phyloP scores from a whole-genome alignment of 2,797 vertebrate genomes.

The Micrastur ruficollis region DNA sequence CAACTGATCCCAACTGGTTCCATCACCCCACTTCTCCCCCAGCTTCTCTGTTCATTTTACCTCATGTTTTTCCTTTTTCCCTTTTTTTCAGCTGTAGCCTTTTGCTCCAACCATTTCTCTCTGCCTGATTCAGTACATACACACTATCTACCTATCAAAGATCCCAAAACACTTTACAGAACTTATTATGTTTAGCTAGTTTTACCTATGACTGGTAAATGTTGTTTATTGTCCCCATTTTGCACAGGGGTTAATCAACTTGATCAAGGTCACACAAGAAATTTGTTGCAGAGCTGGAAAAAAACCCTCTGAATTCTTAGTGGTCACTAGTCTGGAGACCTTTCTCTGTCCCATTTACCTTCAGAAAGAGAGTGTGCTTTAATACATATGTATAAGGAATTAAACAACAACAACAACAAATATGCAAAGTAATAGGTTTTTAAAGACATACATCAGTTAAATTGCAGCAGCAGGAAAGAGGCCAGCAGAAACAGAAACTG shows the following conservation, averaged over 20 bases:
- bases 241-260: neutral
- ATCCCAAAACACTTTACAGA: neutral
- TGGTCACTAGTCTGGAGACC: neutral
- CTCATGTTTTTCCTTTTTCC: neutral
- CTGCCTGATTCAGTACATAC: neutral
- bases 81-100: neutral
- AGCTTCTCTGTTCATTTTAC: neutral
- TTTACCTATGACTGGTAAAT: neutral
- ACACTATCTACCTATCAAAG: neutral
- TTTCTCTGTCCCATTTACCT: neutral
- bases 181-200: neutral
- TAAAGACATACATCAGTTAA: slow-evolving; percentile 25
- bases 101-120: neutral
- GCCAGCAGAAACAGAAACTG: slow-evolving; percentile 68
- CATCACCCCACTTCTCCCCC: neutral
- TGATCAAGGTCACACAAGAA: neutral
- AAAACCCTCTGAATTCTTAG: neutral
- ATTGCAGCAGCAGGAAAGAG: slow-evolving; percentile 49
- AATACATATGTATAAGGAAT: neutral
- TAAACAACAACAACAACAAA: slow-evolving; percentile 29
- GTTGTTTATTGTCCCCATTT: neutral
- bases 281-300: neutral
- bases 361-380: neutral
- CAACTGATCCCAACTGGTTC: neutral
- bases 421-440: slow-evolving; percentile 36